phyloP scores from a whole-genome alignment of 2,888 invertebrate genomes.

The Automeris io region DNA sequence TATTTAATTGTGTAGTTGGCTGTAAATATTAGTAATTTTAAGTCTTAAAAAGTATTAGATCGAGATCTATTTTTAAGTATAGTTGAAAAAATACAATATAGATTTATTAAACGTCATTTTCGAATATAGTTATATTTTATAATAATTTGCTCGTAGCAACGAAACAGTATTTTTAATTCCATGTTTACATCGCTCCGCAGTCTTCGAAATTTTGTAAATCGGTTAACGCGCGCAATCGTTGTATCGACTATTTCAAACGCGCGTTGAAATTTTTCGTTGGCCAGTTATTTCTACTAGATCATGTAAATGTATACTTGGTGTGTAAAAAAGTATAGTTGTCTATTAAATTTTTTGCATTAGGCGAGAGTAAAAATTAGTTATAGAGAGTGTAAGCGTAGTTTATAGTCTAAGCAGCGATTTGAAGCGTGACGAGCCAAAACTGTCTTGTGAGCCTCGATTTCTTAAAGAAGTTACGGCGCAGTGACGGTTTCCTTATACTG shows the following conservation, averaged over 20 bases:
- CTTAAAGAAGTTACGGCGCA: slow-evolving; percentile 24
- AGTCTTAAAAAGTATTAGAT: slow-evolving; percentile 57
- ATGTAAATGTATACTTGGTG: slow-evolving; percentile 49
- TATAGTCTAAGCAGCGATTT: slow-evolving; percentile 36
- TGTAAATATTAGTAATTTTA: slow-evolving; percentile 58
- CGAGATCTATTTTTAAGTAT: slow-evolving; percentile 56
- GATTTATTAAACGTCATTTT: slow-evolving; percentile 42
- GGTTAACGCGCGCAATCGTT: not conserved
- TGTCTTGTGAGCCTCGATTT: slow-evolving; percentile 21
- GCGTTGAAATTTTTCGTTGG: slow-evolving; percentile 34
- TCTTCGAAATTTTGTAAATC: slow-evolving; percentile 5
- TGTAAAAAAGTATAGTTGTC: slow-evolving; percentile 43
- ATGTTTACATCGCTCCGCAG: slow-evolving; percentile 8
- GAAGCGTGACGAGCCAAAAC: slow-evolving; percentile 8
- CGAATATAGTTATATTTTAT: slow-evolving; percentile 57
- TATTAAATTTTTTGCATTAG: slow-evolving; percentile 47
- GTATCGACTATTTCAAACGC: slow-evolving; percentile 18
- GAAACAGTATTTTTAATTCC: slow-evolving; percentile 56
- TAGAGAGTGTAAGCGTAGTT: slow-evolving; percentile 36
- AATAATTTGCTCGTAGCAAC: slow-evolving; percentile 65
- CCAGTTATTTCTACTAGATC: slow-evolving; percentile 46
- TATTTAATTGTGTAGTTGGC: slow-evolving; percentile 37
- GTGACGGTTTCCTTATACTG: slow-evolving; percentile 23
- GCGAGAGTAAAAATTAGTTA: slow-evolving; percentile 27
- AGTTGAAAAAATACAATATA: slow-evolving; percentile 31